Conservation (phyloP, 2,113 vertebrate genomes). For the Rhinolophus ferrumequinum region DNA sequence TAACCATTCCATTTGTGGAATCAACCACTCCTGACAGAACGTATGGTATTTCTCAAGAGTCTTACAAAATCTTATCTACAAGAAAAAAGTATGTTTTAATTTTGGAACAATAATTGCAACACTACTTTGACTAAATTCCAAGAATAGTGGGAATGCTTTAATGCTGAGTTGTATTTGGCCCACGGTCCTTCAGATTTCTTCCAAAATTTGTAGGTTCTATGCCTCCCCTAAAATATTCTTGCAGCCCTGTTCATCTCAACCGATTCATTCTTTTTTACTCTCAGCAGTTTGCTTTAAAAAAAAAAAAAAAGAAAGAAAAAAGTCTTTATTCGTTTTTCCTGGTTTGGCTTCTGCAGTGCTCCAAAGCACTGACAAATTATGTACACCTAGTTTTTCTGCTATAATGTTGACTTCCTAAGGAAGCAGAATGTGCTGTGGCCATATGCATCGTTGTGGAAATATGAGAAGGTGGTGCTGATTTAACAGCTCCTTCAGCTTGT, state of each 20-base stretch:
- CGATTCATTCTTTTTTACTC: conserved; percentile 7
- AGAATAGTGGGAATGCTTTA: conserved; percentile 3
- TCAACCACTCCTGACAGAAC: neutral
- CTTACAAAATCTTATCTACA: conserved; percentile 23
- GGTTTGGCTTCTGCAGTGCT: conserved; percentile 43
- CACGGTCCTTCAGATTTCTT: neutral
- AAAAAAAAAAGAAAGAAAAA: neutral
- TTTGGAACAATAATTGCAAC: neutral
- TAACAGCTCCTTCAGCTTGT: conserved; percentile 57
- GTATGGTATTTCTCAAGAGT: neutral
- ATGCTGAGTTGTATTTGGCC: conserved; percentile 33
- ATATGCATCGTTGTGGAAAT: conserved; percentile 25
- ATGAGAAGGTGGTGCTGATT: conserved; percentile 51
- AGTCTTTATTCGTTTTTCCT: conserved; percentile 28
- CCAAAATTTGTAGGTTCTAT: neutral
- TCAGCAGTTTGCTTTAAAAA: neutral
- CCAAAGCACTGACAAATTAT: conserved; percentile 34
- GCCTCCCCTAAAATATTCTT: neutral
- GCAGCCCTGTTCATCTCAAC: neutral
- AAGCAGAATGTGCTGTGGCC: neutral
- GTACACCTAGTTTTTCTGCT: neutral
- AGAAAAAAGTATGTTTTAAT: conserved; percentile 5
- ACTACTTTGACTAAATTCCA: neutral
- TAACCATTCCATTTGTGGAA: no score
- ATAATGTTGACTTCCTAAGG: neutral